These are phyloP conservation scores for Notechis scutatus DNA, from an alignment of 2,113 vertebrate genomes.

Conservation along the genomic window DNA sequence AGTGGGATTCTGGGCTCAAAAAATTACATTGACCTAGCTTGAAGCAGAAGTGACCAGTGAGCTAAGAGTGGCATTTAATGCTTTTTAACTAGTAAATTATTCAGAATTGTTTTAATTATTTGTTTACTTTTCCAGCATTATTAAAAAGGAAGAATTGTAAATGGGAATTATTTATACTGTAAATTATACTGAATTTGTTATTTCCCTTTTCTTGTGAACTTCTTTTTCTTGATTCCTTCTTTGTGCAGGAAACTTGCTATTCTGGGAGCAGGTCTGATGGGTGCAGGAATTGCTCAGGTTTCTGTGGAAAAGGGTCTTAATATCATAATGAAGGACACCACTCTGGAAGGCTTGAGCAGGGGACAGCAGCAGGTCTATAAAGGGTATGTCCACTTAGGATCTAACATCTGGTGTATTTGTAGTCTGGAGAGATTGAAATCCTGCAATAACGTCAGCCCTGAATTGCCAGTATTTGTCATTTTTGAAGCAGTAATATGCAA, in stretches of 20 bases:
- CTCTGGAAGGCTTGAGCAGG: conserved; percentile 76
- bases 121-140: neutral
- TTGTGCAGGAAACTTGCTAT: conserved; percentile 80
- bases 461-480: neutral
- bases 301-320: conserved; percentile 86
- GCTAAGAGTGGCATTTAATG: neutral
- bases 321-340: conserved; percentile 89
- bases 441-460: neutral
- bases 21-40: neutral
- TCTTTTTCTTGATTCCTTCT: neutral
- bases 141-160: neutral
- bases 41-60: neutral
- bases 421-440: too few relatives aligned
- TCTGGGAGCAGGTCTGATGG: conserved; percentile 95
- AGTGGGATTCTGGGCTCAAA: neutral
- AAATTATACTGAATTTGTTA: neutral
- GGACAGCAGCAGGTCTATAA: conserved; percentile 95
- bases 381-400: conserved; percentile 72
- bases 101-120: neutral
- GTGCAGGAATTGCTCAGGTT: conserved; percentile 92
- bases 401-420: neutral
- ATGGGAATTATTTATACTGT: neutral
- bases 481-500: neutral
- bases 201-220: neutral
- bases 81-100: neutral